A percentile compares a stretch with the other conserved stretches of the same genome.
These are phyloP conservation scores for western clawed frog (Xenopus tropicalis) DNA, from an alignment of 2,113 vertebrate genomes.

Conservation along the genomic window DNA sequence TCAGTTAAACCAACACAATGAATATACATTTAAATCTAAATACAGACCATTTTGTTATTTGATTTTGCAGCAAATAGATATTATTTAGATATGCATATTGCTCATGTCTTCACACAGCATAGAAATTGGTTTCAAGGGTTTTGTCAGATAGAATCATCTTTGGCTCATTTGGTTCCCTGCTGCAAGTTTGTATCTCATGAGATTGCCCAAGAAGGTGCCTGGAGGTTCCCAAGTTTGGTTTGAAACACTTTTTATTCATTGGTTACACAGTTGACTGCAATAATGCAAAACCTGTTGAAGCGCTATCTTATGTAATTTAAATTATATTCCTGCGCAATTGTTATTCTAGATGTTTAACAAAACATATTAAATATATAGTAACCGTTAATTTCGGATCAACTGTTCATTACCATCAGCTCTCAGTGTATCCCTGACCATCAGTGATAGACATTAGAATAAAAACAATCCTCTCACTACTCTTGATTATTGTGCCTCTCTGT, in stretches of 20 bases:
- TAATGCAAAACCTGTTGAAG: conserved; percentile 41
- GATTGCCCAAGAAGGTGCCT: conserved; percentile 30
- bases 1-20: not conserved
- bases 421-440: no score
- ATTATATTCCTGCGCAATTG: conserved; percentile 26
- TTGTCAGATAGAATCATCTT: conserved; percentile 32
- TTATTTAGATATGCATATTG: conserved; percentile 16
- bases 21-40: not conserved
- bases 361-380: no score
- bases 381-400: no score
- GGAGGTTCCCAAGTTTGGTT: conserved; percentile 25
- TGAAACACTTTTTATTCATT: conserved; percentile 38
- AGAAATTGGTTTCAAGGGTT: conserved; percentile 26
- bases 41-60: not conserved
- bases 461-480: no score
- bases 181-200: conserved; percentile 11
- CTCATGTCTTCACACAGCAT: conserved; percentile 1
- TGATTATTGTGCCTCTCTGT: no score
- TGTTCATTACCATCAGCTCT: no score
- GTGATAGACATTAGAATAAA: no score
- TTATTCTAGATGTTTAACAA: conserved; percentile 12
- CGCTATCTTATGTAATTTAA: conserved; percentile 38
- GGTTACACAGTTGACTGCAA: conserved; percentile 38
- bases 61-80: conserved; percentile 14
- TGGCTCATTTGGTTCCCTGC: conserved; percentile 24